Conservation (phyloP, 2,113 vertebrate species). For the Oreochromis aureus region DNA sequence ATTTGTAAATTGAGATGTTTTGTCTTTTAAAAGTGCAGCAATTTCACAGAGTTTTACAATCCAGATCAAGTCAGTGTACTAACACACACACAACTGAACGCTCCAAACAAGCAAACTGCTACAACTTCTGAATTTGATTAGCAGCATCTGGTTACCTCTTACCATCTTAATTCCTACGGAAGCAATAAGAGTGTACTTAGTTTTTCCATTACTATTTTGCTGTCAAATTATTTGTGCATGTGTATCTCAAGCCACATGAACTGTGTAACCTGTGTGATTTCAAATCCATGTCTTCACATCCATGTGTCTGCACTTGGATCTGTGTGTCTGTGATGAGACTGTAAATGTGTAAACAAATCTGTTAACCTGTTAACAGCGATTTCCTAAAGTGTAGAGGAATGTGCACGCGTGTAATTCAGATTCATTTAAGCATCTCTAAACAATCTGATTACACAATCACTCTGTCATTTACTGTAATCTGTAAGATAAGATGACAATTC, state of each 20-base stretch:
- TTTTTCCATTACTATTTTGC: neutral
- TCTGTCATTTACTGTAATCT: neutral
- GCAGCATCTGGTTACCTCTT: neutral
- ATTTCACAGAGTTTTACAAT: neutral
- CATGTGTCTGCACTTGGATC: neutral
- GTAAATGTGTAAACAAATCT: neutral
- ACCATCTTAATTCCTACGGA: fast-evolving
- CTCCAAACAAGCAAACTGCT: neutral
- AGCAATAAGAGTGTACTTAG: neutral
- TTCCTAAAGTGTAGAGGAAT: neutral
- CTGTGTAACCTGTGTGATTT: neutral
- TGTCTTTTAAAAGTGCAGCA: neutral
- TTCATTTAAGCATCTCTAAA: too few species aligned
- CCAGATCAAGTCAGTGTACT: neutral
- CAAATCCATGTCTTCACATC: too few species aligned
- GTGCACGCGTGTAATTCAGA: too few species aligned
- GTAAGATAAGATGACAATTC: neutral
- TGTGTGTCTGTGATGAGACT: neutral
- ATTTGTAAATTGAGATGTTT: neutral
- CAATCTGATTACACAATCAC: neutral
- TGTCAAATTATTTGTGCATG: neutral
- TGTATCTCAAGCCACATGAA: too few species aligned
- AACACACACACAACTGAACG: neutral
- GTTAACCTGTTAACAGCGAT: neutral
- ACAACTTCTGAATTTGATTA: neutral